Evolutionary conservation across 2,888 invertebrate genomes (phyloP), one percentile per base, ranked within the genome.

Genomic region (Drosophila maculinotata): DNA sequence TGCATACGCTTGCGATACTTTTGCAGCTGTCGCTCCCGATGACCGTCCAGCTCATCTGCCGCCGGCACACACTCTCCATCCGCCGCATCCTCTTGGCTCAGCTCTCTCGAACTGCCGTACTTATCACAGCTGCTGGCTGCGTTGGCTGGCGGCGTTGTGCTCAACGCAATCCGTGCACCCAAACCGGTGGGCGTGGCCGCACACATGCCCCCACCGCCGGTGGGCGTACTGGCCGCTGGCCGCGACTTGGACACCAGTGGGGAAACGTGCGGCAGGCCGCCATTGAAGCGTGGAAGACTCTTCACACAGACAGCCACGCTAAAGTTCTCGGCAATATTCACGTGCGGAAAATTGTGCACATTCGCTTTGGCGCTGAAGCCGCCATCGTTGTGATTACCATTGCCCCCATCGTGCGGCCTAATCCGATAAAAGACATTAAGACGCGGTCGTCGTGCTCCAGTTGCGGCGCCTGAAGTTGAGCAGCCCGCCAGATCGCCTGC

Each of bases 221-320:
- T 84, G 17, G 87, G 82, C 28, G 84, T 81, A 14, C 69, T 70
- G 1, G 70, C 70, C 3, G 67, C 44, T 20, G 54, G 25, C 0
- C 72, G 44, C 9, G 64, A 44, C 72, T 68, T 63, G 28, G 69
- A 28, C 3, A 69, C 38, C 14, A 58, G 7, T 2, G 79, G 53
- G 17, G 84, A 79, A 28, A 91, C 92, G 17, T 92, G 91, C 6
- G 97, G 97, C 79, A 96, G 94, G 39, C 94, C 93, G 28, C 94
- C 93, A 67, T 95, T 94, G 79, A 95, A 93, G 36, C 97, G 93
- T 20, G 97, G 97, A 79, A 97, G 92, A 90, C 94, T 94, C 90
- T 94, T 93, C 53, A 95, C 92, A 26, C 93, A 92, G 48, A 95
- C 93, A 69, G 90, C 89, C 15, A 91, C 82, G 68, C 90, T 88